Percentiles rank a stretch among this genome's conserved stretches.
Evolutionary conservation across 2,113 vertebrate species (phyloP).

Genomic region (Dryoscopus gambensis): DNA sequence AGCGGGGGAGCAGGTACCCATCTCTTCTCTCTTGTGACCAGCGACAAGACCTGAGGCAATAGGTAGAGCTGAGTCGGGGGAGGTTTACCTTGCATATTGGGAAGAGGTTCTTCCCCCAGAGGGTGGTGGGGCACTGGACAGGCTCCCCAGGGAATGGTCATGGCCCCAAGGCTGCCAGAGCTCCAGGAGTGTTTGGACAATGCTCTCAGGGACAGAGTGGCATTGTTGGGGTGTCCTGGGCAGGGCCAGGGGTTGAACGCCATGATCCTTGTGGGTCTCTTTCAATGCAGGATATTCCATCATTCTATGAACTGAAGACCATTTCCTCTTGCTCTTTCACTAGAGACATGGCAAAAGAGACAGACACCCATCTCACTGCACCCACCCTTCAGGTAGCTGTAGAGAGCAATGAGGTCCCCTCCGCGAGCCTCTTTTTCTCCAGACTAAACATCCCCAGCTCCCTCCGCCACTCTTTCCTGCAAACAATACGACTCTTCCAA

Average conservation of each 20-base stretch:
- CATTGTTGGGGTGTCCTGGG: not conserved
- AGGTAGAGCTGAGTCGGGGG: not conserved
- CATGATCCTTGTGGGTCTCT: not conserved
- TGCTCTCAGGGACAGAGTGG: not conserved
- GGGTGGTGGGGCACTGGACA: not conserved
- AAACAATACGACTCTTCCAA: not conserved
- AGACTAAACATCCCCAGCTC: not conserved
- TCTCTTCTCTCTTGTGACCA: not conserved
- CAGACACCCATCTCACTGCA: not conserved
- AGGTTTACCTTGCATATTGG: not conserved
- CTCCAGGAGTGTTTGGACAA: not conserved
- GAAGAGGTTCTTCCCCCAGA: not conserved
- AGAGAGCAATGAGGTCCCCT: not conserved
- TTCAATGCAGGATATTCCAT: not conserved
- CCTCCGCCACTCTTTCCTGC: not conserved
- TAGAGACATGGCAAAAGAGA: not conserved
- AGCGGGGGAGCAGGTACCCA: not conserved
- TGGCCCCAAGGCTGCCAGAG: not conserved
- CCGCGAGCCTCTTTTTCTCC: not conserved
- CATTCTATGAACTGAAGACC: not conserved
- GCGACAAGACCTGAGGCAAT: not conserved
- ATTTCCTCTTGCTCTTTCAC: not conserved
- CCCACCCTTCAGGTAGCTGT: not conserved
- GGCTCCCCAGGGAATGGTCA: not conserved
- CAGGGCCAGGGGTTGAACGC: not conserved